These are phyloP conservation scores for Ibidorhyncha struthersii DNA, from an alignment of 2,113 vertebrate genomes.

Conservation along the genomic window DNA sequence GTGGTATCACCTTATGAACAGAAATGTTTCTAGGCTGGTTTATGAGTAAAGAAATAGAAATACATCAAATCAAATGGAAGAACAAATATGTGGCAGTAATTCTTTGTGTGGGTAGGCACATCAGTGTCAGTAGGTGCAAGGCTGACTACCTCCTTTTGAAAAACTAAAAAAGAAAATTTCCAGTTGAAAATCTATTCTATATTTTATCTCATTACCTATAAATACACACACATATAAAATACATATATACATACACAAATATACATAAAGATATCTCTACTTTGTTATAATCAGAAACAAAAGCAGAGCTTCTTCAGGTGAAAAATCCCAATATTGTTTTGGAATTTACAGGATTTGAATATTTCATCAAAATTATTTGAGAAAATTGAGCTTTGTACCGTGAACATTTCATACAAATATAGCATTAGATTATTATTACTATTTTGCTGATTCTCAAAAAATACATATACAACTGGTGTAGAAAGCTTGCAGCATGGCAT, in stretches of 20 bases:
- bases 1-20: not conserved
- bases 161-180: not conserved
- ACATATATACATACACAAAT: fast-evolving
- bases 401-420: not conserved
- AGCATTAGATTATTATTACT: not conserved
- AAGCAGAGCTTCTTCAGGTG: not conserved
- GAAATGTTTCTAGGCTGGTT: not conserved
- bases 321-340: not conserved
- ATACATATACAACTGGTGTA: not conserved
- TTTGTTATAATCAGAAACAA: not conserved
- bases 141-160: fast-evolving
- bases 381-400: not conserved
- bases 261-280: not conserved
- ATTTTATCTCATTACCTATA: not conserved
- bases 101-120: not conserved
- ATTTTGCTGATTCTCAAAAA: not conserved
- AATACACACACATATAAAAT: not conserved
- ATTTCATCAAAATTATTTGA: not conserved
- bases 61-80: not conserved
- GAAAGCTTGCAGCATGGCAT: not conserved
- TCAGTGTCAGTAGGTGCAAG: too few relatives aligned
- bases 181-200: not conserved
- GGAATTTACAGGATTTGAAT: not conserved
- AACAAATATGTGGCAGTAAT: not conserved
- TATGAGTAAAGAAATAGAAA: not conserved